Base-by-base conservation (phyloP, 2,113 vertebrate species). In the Solea senegalensis region DNA sequence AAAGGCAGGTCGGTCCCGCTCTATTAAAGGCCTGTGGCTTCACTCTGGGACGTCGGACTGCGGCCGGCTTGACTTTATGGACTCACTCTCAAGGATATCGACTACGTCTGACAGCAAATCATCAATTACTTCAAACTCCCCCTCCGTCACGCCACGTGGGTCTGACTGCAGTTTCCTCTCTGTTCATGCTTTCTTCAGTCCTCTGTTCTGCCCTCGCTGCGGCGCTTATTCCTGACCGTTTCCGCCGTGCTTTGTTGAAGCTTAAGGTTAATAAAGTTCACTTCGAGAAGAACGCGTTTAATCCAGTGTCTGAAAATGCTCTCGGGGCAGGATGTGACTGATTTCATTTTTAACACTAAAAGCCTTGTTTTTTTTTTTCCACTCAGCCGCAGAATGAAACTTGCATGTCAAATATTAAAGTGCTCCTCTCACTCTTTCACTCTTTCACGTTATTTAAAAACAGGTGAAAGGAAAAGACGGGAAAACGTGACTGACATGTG, bases 261-360 rank as follows among this genome's bases (percentile, higher is more conserved):
- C 86, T 87, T 40, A 65, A 83, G 86, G 86, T 79, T 21, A 49
- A 54, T 57, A 56, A 71, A 34, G 34, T 76, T 86, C 69, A 75
- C 61, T 78, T 80, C 70, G 63, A 1, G 1, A 60, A 85, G 58
- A 45, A 74, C 12, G 4, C 14, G 61, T 82, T 67, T 87, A 87
- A 86, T 89, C 84, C 81, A 80, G 70, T 78, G 65, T 84, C 86
- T 84, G 76, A 70, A 74, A 83, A 80, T 54, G 84, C 87, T 84
- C 78, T 76, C 55, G 58, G 76, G 21, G 76, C 69, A 88, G 81
- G 73, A 88, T 81, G 76, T 78, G 82, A 84, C 65, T 58, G 79
- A 83, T 89, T 85, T 86, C 34, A 77, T 82, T 85, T 82, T 85
- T 86, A 81, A 78, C 76, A 82, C 80, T 79, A 72, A 84, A 89